These are phyloP conservation scores for Megaceryle alcyon DNA, from an alignment of 2,797 vertebrate species.

Conservation along the genomic window DNA sequence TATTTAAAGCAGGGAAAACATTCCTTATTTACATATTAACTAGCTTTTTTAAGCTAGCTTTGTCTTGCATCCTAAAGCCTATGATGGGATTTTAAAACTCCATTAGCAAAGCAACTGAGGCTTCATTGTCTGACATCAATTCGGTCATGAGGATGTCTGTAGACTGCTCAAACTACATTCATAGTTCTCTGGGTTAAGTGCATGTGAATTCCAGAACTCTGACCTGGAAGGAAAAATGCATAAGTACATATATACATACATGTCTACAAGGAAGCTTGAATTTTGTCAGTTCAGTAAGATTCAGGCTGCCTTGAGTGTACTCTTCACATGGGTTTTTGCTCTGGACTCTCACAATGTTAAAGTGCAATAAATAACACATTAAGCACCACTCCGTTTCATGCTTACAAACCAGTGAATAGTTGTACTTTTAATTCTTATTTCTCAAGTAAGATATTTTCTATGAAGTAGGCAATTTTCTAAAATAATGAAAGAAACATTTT, in stretches of 20 bases:
- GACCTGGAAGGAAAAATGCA: not conserved
- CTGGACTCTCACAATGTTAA: not conserved
- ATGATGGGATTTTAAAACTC: not conserved
- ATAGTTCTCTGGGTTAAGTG: not conserved
- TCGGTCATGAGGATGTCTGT: not conserved
- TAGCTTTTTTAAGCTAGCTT: not conserved
- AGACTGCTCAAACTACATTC: not conserved
- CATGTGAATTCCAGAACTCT: not conserved
- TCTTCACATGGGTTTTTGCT: not conserved
- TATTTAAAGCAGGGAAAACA: not conserved
- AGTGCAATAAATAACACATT: not conserved
- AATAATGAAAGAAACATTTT: not conserved
- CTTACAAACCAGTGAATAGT: not conserved
- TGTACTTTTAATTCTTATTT: not conserved
- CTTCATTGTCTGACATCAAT: not conserved
- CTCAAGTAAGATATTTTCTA: not conserved
- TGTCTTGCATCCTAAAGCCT: not conserved
- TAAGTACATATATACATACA: accelerated
- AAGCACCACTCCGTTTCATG: not conserved
- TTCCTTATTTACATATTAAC: not conserved
- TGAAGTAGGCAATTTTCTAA: not conserved
- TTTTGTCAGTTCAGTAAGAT: not conserved
- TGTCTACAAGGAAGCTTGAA: not conserved
- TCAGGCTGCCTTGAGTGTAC: not conserved
- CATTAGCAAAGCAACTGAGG: not conserved